Base-by-base conservation (phyloP, 2,888 invertebrate species). In the Chaetogeoica ovagalla region DNA sequence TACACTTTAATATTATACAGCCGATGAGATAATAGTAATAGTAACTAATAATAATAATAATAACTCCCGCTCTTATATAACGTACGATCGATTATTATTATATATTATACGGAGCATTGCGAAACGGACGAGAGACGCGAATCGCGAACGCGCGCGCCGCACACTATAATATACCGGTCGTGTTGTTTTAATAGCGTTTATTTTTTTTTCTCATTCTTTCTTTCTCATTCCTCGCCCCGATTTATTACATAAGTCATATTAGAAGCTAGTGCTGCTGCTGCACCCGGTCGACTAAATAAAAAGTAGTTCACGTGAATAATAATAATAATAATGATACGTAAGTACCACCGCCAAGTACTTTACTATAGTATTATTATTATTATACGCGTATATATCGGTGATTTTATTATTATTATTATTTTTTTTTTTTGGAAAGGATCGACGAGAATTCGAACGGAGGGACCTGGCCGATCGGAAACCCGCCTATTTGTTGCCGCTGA, bases 241-340 rank as follows among this genome's bases (percentile, higher is more conserved):
- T 11, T 43, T 43, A 30, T 75, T 75, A 66, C 11, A 57, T 66
- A 74, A 74, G 55, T 1, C 13, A 4, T 39, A 19, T n/a, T 39
- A 19, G 69, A 63, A 73, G 63, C 63, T 30, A 4, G 2, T 30
- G 30, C 30, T 30, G 30, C 30, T 30, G 30, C 30, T 30, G 30
- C 30, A 73, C 52, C 73, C 52, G 73, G 73, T 21, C 37, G 23
- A n/a, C 52, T 30, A 30, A 52, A n/a, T n/a, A 30, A n/a, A 37
- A 73, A 73, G 52, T 73, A 73, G 73, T 73, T 73, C 73, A 52
- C 73, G 73, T 30, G 21, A n/a, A n/a, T n/a, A n/a, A n/a, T n/a
- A n/a, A 63, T 62, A 62, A 60, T 19, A 17, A 72, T 62, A 70
- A 23, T 23, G 23, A n/a, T 48, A 23, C 15, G 7, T 17, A 8